Evolutionary conservation across 2,888 invertebrate species (phyloP).

Genomic region (Digitonthophagus gazella): DNA sequence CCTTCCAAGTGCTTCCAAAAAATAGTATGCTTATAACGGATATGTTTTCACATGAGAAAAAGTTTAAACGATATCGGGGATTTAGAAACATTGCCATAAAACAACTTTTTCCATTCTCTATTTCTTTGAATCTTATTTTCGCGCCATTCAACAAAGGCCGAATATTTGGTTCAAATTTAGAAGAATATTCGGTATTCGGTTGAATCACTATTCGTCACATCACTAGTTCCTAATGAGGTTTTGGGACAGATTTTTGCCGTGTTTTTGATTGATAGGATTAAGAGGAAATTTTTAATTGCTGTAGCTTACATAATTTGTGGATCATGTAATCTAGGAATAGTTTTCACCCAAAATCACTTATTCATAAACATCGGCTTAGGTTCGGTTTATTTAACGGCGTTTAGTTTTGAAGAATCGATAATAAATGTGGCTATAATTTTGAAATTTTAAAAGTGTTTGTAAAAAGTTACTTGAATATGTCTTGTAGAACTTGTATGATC

Average conservation of each 20-base stretch:
- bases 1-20: too few relatives aligned
- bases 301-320: conserved; percentile 30
- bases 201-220: too few relatives aligned
- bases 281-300: conserved; percentile 31
- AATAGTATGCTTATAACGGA: too few relatives aligned
- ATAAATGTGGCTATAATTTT: conserved; percentile 31
- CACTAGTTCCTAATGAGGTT: conserved; percentile 25
- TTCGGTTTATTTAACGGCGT: conserved; percentile 31
- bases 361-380: conserved; percentile 19
- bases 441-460: conserved; percentile 25
- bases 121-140: too few relatives aligned
- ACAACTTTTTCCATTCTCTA: too few relatives aligned
- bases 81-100: too few relatives aligned
- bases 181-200: too few relatives aligned
- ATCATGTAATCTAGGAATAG: conserved; percentile 27
- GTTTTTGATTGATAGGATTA: conserved; percentile 32
- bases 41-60: too few relatives aligned
- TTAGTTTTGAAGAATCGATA: conserved; percentile 30
- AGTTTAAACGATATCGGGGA: too few relatives aligned
- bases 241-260: conserved; percentile 31
- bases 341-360: conserved; percentile 20
- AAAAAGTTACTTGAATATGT: conserved; percentile 28
- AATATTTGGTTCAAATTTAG: too few relatives aligned
- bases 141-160: too few relatives aligned
- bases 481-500: conserved; percentile 32